Base-by-base conservation (phyloP, 2,797 vertebrate species). In the Pseudomugil gertrudae region DNA sequence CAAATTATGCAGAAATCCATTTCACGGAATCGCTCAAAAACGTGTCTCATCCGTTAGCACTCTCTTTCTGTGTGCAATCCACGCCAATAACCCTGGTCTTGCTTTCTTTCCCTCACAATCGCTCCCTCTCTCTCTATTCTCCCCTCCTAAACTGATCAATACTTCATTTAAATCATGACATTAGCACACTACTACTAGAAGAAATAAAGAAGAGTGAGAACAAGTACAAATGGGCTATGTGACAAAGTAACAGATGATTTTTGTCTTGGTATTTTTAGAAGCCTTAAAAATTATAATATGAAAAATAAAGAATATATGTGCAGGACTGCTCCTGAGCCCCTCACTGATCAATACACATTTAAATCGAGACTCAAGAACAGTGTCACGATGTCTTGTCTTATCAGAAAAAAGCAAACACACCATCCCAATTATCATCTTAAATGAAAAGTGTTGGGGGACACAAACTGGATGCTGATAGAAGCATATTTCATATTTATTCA, bases 111-210 rank as follows among this genome's bases (percentile, higher is more conserved):
- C 87, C 93, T 93, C 92, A 94, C 94, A 93, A 95, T 94, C 92
- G 87, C 93, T 93, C 89, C 87, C 94, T 93, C 94, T 94, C 94
- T 93, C 93, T 94, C 94, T 92, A 92, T 94, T 94, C 94, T 95
- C 94, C 92, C 94, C 94, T 93, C 94, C 94, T 94, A 93, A 94
- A 94, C 94, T 95, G 94, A 95, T 95, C 94, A 95, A 95, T 95
- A 95, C 94, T 95, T 95, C 93, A 95, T 95, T 95, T 95, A 95
- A 95, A 95, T 95, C 93, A 92, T 93, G 94, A 94, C 94, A 95
- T 95, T 95, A 95, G 92, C 93, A 93, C 92, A 92, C 92, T 88
- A 91, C 88, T 86, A 92, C 83, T 88, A 84, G 83, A 86, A 90
- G 89, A 83, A 72, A 51, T 5, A 11, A 51, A 26, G 68, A 77